Evolutionary conservation across 2,797 vertebrate genomes (phyloP).

Genomic region (Etheostoma perlongum): DNA sequence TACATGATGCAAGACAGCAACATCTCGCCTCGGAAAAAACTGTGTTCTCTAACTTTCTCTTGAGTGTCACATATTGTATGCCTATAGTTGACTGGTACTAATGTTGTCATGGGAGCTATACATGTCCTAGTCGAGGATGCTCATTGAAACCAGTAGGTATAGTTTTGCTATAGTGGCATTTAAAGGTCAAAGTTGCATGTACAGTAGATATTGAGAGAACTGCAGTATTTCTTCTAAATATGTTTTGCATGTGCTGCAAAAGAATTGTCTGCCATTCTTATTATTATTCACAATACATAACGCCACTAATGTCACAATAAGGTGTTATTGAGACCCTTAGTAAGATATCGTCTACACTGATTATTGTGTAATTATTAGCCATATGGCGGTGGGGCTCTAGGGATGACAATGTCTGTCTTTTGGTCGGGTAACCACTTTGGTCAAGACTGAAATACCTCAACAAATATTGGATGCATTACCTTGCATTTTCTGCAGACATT

Average conservation of each 20-base stretch:
- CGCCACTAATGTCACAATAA: neutral
- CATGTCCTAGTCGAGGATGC: neutral
- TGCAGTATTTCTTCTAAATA: neutral
- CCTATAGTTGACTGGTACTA: neutral
- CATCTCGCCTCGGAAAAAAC: slow-evolving; percentile 1
- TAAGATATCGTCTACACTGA: neutral
- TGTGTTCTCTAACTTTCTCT: slow-evolving; percentile 14
- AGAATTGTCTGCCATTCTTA: neutral
- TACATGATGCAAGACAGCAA: slow-evolving; percentile 59
- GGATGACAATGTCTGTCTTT: neutral
- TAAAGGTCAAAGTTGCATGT: neutral
- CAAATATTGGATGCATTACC: neutral
- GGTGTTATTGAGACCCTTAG: neutral
- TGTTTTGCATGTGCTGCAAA: neutral
- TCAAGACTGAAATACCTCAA: neutral
- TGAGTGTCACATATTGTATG: slow-evolving; percentile 4
- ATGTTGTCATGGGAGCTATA: slow-evolving; percentile 17
- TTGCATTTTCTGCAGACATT: neutral
- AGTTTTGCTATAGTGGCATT: too few relatives aligned
- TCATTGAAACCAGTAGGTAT: slow-evolving; percentile 20
- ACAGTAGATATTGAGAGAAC: neutral
- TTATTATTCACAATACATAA: neutral
- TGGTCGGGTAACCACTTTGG: neutral
- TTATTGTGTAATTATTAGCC: neutral
- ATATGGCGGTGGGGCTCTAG: neutral